Conservation (phyloP, 2,797 vertebrate species). For the Apogon talboti region DNA sequence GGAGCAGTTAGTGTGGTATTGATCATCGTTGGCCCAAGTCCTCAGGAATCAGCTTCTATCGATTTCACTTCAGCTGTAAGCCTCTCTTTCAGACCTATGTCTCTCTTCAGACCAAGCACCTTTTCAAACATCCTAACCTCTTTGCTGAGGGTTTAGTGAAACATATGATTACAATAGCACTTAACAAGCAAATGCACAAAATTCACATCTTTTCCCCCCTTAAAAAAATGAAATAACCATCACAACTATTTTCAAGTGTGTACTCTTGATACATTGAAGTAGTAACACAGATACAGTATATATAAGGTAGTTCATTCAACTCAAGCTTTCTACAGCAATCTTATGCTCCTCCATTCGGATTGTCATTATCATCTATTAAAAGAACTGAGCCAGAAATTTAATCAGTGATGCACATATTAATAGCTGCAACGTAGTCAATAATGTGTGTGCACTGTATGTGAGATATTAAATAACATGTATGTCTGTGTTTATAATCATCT, state of each 20-base stretch:
- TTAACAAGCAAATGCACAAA: neutral
- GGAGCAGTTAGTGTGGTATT: conserved; percentile 72
- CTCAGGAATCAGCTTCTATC: conserved; percentile 76
- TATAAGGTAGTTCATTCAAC: neutral
- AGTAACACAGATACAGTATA: conserved; percentile 3
- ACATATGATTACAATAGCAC: conserved; percentile 31
- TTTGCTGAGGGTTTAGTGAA: conserved; percentile 45
- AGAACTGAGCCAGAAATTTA: conserved; percentile 26
- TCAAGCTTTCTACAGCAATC: conserved; percentile 24
- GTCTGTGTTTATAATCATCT: conserved; percentile 48
- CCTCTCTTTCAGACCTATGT: conserved; percentile 67
- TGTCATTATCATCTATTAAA: conserved; percentile 45
- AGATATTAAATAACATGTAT: conserved; percentile 52
- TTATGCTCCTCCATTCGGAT: conserved; percentile 16
- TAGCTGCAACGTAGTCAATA: conserved; percentile 45
- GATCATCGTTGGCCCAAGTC: conserved; percentile 77
- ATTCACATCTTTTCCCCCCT: too few species aligned
- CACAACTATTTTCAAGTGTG: too few species aligned
- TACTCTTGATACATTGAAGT: too few species aligned
- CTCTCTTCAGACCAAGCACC: conserved; percentile 55
- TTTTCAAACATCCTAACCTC: conserved; percentile 54
- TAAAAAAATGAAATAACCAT: neutral
- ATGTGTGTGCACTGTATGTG: conserved; percentile 21
- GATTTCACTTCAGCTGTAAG: conserved; percentile 78
- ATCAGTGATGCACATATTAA: conserved; percentile 45